Evolutionary conservation across 2,888 invertebrate genomes (phyloP).

Genomic region (Crossocerus cetratus): DNA sequence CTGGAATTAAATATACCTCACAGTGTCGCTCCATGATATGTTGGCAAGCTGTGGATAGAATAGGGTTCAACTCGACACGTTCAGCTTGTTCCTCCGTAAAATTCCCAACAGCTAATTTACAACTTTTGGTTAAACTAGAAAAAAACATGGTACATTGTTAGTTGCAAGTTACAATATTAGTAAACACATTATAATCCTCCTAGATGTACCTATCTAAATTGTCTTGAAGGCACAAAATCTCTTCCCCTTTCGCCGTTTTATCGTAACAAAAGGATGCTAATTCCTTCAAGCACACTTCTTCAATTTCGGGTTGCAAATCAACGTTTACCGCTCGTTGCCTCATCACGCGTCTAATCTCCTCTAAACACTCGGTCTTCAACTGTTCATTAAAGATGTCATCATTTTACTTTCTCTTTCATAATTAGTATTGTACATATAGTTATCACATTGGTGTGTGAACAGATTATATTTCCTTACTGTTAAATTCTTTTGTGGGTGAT

Average conservation of each 20-base stretch:
- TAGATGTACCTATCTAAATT: conserved; percentile 81
- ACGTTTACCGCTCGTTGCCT: conserved; percentile 94
- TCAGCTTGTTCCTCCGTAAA: conserved; percentile 94
- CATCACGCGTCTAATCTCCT: conserved; percentile 94
- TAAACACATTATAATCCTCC: background rate
- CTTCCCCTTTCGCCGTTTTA: conserved; percentile 92
- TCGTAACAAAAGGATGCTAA: conserved; percentile 90
- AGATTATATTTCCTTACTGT: conserved; percentile 62
- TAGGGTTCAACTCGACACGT: conserved; percentile 92
- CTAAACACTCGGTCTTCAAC: conserved; percentile 79
- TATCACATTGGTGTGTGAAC: background rate
- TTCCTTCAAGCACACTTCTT: conserved; percentile 92
- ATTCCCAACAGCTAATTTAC: conserved; percentile 87
- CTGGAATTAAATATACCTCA: conserved; percentile 70
- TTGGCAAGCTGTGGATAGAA: conserved; percentile 89
- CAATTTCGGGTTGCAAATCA: conserved; percentile 95
- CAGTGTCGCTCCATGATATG: conserved; percentile 89
- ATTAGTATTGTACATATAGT: conserved; percentile 1
- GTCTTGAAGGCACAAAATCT: conserved; percentile 94
- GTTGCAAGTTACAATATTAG: background rate
- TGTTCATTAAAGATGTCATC: conserved; percentile 57
- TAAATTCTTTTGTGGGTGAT: conserved; percentile 73
- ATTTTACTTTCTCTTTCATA: conserved; percentile 3
- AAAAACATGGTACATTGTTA: conserved; percentile 3
- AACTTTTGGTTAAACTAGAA: conserved; percentile 78